Conservation (phyloP, 92 coral and sea anemone genomes). For the Epizoanthus scotinus region DNA sequence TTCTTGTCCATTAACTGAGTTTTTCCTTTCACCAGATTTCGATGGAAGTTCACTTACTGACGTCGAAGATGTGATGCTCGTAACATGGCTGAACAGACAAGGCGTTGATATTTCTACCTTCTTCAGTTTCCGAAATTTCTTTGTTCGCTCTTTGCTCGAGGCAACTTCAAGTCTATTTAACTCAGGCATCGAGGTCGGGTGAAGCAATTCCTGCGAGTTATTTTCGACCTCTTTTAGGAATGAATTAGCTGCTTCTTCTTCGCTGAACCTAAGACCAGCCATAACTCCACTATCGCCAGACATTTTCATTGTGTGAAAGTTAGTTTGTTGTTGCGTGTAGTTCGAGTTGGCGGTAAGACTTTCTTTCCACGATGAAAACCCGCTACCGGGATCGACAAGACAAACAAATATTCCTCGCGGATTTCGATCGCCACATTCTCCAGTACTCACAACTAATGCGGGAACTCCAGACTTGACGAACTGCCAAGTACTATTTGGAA, state of each 20-base stretch:
- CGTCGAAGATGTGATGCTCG: constrained; percentile 90
- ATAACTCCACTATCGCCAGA: constrained; percentile 82
- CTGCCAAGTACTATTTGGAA: constrained; percentile 84
- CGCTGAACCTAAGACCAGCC: constrained; percentile 94
- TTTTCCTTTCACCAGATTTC: constrained; percentile 55
- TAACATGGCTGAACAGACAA: constrained; percentile 96
- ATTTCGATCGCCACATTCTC: constrained; percentile 89
- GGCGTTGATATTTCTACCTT: constrained; percentile 97
- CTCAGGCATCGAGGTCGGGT: constrained; percentile 73
- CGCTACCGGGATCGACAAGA: constrained; percentile 90
- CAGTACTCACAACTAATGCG: constrained; percentile 83
- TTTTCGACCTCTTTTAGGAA: constrained; percentile 83
- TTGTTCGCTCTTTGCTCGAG: constrained; percentile 66
- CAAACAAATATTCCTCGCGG: constrained; percentile 85
- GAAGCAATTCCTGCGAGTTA: constrained; percentile 62
- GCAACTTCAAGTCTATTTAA: constrained; percentile 63
- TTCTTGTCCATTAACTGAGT: constrained; percentile 65
- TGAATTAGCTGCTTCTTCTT: constrained; percentile 81
- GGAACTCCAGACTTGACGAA: constrained; percentile 87
- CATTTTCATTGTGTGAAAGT: constrained; percentile 86
- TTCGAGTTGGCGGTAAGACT: constrained; percentile 74
- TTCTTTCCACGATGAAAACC: constrained; percentile 95
- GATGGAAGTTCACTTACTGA: constrained; percentile 64
- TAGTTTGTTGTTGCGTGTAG: constrained; percentile 86
- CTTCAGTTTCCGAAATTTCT: constrained; percentile 90